Conservation (phyloP, 2,797 vertebrate species). For the Coluber constrictor region DNA sequence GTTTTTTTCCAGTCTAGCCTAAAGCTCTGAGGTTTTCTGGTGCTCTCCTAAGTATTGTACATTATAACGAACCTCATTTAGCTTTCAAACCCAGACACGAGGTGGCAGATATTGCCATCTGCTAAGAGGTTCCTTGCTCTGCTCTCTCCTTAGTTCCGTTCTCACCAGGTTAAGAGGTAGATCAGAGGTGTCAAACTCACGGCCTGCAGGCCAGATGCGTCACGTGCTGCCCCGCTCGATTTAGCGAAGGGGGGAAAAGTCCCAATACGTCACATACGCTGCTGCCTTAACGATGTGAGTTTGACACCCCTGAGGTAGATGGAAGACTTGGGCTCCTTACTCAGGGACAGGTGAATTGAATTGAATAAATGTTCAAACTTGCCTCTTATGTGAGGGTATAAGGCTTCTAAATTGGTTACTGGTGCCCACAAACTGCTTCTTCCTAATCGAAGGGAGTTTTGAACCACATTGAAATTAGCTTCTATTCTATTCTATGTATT, state of each 20-base stretch:
- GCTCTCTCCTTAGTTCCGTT: not conserved
- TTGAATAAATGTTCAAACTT: not conserved
- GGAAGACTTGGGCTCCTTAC: not conserved
- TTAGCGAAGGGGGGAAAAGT: too few species aligned
- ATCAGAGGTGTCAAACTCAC: too few species aligned
- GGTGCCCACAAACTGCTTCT: too few species aligned
- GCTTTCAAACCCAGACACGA: not conserved
- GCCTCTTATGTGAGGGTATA: too few species aligned
- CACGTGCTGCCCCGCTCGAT: too few species aligned
- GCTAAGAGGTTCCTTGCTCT: not conserved
- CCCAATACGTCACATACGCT: too few species aligned
- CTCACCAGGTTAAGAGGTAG: not conserved
- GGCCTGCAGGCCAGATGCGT: too few species aligned
- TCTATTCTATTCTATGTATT: too few species aligned
- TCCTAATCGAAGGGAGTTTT: too few species aligned
- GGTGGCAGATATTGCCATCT: not conserved
- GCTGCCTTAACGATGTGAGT: too few species aligned
- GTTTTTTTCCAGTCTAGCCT: not conserved
- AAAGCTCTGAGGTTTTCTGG: not conserved
- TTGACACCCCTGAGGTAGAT: not conserved
- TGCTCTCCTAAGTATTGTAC: not conserved
- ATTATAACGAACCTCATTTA: not conserved
- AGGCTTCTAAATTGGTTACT: too few species aligned
- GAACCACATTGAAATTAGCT: too few species aligned
- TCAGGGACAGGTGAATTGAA: not conserved